These are phyloP conservation scores for Dunckerocampus dactyliophorus DNA, from an alignment of 2,113 vertebrate genomes.

Conservation along the genomic window DNA sequence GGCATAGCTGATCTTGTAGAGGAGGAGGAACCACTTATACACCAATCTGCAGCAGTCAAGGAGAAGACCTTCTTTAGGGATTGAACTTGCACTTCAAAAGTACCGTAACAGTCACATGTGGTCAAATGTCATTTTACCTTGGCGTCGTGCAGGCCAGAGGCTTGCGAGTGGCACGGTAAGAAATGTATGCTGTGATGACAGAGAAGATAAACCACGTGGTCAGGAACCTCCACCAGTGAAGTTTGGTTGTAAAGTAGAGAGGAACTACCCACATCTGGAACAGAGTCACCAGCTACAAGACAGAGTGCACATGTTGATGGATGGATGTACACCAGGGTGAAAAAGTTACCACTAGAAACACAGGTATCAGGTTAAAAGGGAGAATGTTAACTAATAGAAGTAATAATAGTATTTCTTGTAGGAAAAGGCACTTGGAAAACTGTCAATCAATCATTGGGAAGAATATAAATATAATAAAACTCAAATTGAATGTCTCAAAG, in stretches of 20 bases:
- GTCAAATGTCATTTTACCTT: slow-evolving; percentile 67
- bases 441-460: too few species aligned
- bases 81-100: background rate
- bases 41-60: slow-evolving; percentile 79
- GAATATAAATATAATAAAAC: too few species aligned
- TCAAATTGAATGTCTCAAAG: too few species aligned
- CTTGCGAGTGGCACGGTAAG: slow-evolving; percentile 91
- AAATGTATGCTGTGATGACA: slow-evolving; percentile 88
- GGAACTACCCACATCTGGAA: slow-evolving; percentile 99
- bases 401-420: too few species aligned
- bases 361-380: background rate
- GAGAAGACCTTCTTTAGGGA: background rate
- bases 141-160: slow-evolving; percentile 92
- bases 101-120: too few species aligned
- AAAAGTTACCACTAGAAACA: background rate
- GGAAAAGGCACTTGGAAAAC: too few species aligned
- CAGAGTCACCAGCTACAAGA: slow-evolving; percentile 90
- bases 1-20: slow-evolving; percentile 97
- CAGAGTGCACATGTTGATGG: slow-evolving; percentile 14
- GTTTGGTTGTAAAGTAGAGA: slow-evolving; percentile 96
- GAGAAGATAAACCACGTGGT: slow-evolving; percentile 93
- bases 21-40: slow-evolving; percentile 97
- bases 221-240: slow-evolving; percentile 97
- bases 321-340: background rate
- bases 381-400: too few species aligned